Evolutionary conservation across 2,888 invertebrate genomes (phyloP), one percentile per base, ranked within the genome.

Genomic region (Auanema sp.): DNA sequence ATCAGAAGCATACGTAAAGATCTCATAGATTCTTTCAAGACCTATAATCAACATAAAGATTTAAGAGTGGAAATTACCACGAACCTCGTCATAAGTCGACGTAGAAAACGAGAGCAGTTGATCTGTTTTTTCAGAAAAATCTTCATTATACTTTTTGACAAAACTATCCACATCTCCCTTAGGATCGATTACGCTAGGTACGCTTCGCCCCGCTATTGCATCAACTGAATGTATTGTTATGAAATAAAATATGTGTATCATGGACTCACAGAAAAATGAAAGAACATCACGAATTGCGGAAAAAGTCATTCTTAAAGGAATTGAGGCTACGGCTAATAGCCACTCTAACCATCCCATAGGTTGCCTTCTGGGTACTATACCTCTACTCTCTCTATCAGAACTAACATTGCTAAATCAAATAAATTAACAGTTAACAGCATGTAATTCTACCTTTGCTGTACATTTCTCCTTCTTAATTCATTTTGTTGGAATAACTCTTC

Each of bases 271-370:
- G 42, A 63, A 58, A 18, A 52, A 14, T n/a, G 18, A 23, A 23
- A 63, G 8, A 53, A 64, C 49, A 40, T 60, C 64, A 12, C 24
- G 64, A n/a, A 68, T 23, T 8, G 65, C 65, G 14, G 60, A 55
- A 33, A 65, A 43, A 42, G 65, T 47, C 52, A 68, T 49, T 40
- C 57, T 54, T 54, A 68, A 41, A 40, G 68, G 68, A 10, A 68
- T 50, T 16, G 65, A 33, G n/a, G 62, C 57, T 5, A 68, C 25
- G 12, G 65, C 58, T n/a, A 65, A 18, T 41, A 68, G 41, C 58
- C 62, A 62, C 33, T 68, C 62, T 58, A 50, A 18, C 68, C 68
- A 68, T 12, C 56, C 56, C 16, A 16, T 18, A n/a, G 33, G n/a
- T n/a, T 47, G 16, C 21, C 47, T 47, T 10, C 16, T 47, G 47